phyloP scores from a whole-genome alignment of 2,113 vertebrate genomes.

The Petaurus breviceps region DNA sequence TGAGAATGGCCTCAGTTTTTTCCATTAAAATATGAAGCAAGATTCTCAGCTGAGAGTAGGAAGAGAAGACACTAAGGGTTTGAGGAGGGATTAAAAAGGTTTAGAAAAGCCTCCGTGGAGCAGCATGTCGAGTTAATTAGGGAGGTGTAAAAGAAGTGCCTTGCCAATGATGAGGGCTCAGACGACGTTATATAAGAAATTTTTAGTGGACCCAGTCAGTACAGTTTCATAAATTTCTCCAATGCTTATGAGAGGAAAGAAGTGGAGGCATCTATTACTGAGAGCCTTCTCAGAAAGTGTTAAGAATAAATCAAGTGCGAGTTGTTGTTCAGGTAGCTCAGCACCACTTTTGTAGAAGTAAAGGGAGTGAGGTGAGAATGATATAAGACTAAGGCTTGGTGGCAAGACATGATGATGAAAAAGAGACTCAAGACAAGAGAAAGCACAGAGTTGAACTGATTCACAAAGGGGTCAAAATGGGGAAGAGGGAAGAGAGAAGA shows the following conservation, averaged over 20 bases:
- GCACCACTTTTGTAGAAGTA: not conserved
- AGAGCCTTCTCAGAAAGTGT: too few species aligned
- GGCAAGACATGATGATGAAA: not conserved
- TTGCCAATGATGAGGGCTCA: not conserved
- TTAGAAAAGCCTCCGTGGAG: not conserved
- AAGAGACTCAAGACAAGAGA: not conserved
- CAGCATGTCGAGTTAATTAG: not conserved
- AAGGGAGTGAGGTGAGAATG: not conserved
- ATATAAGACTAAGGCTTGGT: not conserved
- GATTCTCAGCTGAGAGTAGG: not conserved
- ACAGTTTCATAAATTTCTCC: not conserved
- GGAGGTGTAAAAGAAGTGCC: not conserved
- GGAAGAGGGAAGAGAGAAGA: not conserved
- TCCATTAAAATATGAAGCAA: not conserved
- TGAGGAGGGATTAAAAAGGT: not conserved
- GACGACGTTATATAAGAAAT: not conserved
- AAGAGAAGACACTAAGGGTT: not conserved
- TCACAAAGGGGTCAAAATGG: not conserved
- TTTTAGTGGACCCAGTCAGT: not conserved
- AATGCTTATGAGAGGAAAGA: not conserved
- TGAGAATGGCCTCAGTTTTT: not conserved
- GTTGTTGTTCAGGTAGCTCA: too few species aligned
- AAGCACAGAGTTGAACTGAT: not conserved
- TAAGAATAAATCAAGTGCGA: too few species aligned
- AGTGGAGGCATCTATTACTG: too few species aligned